Percentiles rank a stretch among this genome's conserved stretches.
These are phyloP conservation scores for Philaenus spumarius DNA, from an alignment of 1,140 invertebrate species.

Conservation along the genomic window DNA sequence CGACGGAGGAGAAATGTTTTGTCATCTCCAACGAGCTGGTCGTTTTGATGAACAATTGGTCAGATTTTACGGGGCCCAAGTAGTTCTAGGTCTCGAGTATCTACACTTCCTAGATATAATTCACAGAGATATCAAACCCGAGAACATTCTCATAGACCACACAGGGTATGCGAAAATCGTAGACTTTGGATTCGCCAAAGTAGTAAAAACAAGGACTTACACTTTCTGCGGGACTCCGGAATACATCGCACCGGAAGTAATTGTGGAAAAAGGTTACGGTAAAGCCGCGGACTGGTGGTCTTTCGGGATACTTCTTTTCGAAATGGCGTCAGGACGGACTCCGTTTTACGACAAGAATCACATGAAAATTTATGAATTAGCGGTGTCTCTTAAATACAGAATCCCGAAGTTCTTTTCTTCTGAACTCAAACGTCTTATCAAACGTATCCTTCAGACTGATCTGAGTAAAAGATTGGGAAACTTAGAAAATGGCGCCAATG, in stretches of 20 bases:
- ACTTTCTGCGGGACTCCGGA: slow-evolving; percentile 95
- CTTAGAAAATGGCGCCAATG: slow-evolving; percentile 66
- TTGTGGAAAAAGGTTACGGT: slow-evolving; percentile 91
- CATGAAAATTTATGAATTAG: slow-evolving; percentile 88
- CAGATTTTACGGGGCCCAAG: slow-evolving; percentile 90
- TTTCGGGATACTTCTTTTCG: slow-evolving; percentile 78
- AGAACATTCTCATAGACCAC: slow-evolving; percentile 85
- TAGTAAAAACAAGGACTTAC: slow-evolving; percentile 59
- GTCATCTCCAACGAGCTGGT: slow-evolving; percentile 59
- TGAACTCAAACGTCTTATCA: slow-evolving; percentile 82
- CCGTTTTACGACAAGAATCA: slow-evolving; percentile 79
- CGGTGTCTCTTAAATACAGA: slow-evolving; percentile 67
- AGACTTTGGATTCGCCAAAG: slow-evolving; percentile 25
- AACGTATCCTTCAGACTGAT: slow-evolving; percentile 79
- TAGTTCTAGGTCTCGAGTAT: slow-evolving; percentile 89
- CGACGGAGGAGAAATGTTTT: slow-evolving; percentile 83
- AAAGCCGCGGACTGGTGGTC: slow-evolving; percentile 98
- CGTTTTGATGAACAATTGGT: slow-evolving; percentile 73
- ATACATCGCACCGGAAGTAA: slow-evolving; percentile 92
- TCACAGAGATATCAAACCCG: too few relatives aligned
- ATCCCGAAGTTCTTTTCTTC: slow-evolving; percentile 57
- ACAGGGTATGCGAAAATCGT: slow-evolving; percentile 57
- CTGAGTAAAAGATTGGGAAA: slow-evolving; percentile 87
- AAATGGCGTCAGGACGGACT: slow-evolving; percentile 75
- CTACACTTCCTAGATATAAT: too few relatives aligned